Evolutionary conservation across 1,140 invertebrate species (phyloP).

Genomic region (Antheraea mylitta): DNA sequence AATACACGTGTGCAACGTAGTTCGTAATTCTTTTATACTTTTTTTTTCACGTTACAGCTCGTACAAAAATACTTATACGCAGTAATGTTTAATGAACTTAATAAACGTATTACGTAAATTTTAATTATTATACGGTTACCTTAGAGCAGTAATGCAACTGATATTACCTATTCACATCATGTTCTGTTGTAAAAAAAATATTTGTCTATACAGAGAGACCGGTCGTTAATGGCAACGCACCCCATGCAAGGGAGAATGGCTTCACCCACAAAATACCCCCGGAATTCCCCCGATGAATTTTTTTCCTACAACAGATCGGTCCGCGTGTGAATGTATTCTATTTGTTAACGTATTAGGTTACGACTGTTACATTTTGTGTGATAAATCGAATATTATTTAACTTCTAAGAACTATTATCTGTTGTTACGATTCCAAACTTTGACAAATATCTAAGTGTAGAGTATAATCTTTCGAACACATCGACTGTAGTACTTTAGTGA

Average conservation of each 20-base stretch:
- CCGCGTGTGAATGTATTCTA: neutral
- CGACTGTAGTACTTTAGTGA: slow-evolving; percentile 18
- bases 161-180: slow-evolving; percentile 49
- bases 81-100: slow-evolving; percentile 30
- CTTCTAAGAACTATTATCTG: neutral
- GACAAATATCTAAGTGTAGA: neutral
- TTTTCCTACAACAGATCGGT: slow-evolving; percentile 33
- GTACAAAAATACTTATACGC: slow-evolving; percentile 10
- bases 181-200: slow-evolving; percentile 44
- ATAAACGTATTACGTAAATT: slow-evolving; percentile 35
- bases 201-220: slow-evolving; percentile 56
- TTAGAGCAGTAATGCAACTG: slow-evolving; percentile 45
- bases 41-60: slow-evolving; percentile 23
- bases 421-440: neutral
- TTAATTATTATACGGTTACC: slow-evolving; percentile 35
- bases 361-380: neutral
- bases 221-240: slow-evolving; percentile 50
- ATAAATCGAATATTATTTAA: neutral
- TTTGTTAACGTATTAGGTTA: neutral
- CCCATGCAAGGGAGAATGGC: slow-evolving; percentile 44
- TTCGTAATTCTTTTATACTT: slow-evolving; percentile 14
- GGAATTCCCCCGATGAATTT: slow-evolving; percentile 68
- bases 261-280: slow-evolving; percentile 60
- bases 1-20: slow-evolving; percentile 30
- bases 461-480: slow-evolving; percentile 20